These are phyloP conservation scores for Rutpela maculata DNA, from an alignment of 2,888 invertebrate species.

Conservation along the genomic window DNA sequence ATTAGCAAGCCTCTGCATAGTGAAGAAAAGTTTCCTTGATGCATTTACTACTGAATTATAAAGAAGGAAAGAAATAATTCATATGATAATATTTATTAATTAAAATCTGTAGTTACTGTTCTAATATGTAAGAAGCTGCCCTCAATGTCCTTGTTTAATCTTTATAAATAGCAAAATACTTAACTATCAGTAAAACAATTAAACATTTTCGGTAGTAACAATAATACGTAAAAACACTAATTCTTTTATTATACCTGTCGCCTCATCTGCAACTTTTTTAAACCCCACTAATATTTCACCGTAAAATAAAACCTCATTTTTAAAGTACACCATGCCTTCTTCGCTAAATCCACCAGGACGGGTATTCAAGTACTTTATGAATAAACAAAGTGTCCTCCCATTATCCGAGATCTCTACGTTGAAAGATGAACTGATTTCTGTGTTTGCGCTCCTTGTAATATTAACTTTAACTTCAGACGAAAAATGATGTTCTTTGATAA, in stretches of 20 bases:
- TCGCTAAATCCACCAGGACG: slow-evolving; percentile 3
- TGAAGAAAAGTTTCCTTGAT: no score
- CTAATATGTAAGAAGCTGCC: no score
- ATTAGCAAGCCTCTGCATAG: no score
- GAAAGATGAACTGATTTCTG: slow-evolving; percentile 33
- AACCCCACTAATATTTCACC: slow-evolving; percentile 41
- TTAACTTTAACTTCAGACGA: slow-evolving; percentile 17
- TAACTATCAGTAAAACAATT: no score
- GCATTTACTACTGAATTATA: no score
- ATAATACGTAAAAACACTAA: no score
- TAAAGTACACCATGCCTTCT: slow-evolving; percentile 43
- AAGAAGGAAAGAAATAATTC: no score
- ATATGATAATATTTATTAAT: no score
- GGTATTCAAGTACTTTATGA: slow-evolving; percentile 32
- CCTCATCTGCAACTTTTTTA: neutral
- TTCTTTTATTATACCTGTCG: neutral
- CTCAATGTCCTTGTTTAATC: no score
- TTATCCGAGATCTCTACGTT: slow-evolving; percentile 22
- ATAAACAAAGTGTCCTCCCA: slow-evolving; percentile 22
- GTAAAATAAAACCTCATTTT: slow-evolving; percentile 51
- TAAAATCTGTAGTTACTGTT: no score
- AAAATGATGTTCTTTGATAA: slow-evolving; percentile 36
- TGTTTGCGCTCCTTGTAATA: slow-evolving; percentile 18
- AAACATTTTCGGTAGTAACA: no score
- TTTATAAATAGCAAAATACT: no score